phyloP scores from a whole-genome alignment of 1,140 invertebrate species.

The Drosophila ambigua region DNA sequence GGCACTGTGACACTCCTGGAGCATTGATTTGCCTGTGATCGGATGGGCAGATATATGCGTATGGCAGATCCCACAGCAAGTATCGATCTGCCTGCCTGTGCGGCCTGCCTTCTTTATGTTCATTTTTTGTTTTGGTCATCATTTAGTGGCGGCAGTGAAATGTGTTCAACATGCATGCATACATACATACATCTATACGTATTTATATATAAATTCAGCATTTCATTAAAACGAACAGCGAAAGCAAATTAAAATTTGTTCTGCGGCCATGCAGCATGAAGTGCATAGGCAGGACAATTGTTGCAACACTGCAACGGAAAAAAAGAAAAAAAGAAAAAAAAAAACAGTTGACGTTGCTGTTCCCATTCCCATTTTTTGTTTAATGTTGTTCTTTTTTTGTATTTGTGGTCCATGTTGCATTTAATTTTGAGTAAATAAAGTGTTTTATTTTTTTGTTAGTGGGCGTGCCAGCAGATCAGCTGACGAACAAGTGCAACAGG shows the following conservation, averaged over 20 bases:
- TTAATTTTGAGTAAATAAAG: constrained; percentile 69
- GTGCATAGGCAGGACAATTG: too few species aligned
- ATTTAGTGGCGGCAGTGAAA: constrained; percentile 44
- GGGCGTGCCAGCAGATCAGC: constrained; percentile 5
- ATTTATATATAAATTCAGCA: constrained; percentile 13
- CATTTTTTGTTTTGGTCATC: constrained; percentile 15
- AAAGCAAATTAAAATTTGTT: neutral
- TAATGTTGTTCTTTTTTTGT: constrained; percentile 13
- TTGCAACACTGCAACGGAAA: constrained; percentile 3
- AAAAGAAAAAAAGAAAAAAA: neutral
- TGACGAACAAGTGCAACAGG: constrained; percentile 16
- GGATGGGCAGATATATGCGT: too few species aligned
- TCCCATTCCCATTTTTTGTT: constrained; percentile 19
- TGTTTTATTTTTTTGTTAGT: constrained; percentile 43
- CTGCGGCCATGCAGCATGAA: too few species aligned
- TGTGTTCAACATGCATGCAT: constrained; percentile 23
- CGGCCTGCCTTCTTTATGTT: too few species aligned
- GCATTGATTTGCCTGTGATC: too few species aligned
- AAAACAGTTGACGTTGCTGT: constrained; percentile 20
- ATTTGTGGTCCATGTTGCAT: constrained; percentile 23
- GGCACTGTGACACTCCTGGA: too few species aligned
- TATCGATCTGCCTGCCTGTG: too few species aligned
- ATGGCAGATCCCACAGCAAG: too few species aligned
- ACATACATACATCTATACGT: too few species aligned
- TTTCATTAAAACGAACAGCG: constrained; percentile 44